A percentile compares a stretch with the other conserved stretches of the same genome.
These are phyloP conservation scores for Lynx canadensis DNA, from an alignment of 2,113 vertebrate species.

Conservation along the genomic window DNA sequence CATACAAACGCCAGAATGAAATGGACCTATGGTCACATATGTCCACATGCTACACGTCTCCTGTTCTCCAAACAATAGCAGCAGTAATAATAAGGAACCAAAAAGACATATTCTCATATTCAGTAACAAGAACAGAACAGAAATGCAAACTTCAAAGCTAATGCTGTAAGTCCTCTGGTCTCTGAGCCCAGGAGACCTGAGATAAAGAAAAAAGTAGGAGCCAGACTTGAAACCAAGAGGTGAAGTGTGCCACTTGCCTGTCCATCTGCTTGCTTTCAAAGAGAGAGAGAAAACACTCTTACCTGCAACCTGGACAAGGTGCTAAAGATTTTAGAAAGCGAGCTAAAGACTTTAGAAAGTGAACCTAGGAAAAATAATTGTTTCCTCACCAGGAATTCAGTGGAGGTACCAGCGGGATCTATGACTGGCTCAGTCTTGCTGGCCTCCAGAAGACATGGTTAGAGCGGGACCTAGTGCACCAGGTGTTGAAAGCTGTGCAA, in stretches of 20 bases:
- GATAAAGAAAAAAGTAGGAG: not conserved
- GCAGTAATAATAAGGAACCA: not conserved
- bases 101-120: not conserved
- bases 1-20: not conserved
- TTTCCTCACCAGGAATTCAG: not conserved
- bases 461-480: accelerated
- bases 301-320: not conserved
- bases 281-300: not conserved
- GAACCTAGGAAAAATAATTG: not conserved
- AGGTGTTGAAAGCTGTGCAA: not conserved
- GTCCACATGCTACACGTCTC: accelerated
- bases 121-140: not conserved
- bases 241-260: too few relatives aligned
- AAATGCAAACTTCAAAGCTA: not conserved
- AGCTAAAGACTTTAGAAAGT: not conserved
- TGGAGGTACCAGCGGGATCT: not conserved
- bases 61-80: not conserved
- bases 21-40: too few relatives aligned
- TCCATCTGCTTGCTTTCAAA: not conserved
- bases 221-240: not conserved
- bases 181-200: not conserved
- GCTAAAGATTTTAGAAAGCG: not conserved
- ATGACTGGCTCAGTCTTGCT: accelerated
- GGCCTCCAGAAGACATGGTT: not conserved
- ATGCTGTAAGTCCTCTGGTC: not conserved